These are phyloP conservation scores for Aphis gossypii DNA, from an alignment of 1,140 invertebrate genomes.

Conservation along the genomic window DNA sequence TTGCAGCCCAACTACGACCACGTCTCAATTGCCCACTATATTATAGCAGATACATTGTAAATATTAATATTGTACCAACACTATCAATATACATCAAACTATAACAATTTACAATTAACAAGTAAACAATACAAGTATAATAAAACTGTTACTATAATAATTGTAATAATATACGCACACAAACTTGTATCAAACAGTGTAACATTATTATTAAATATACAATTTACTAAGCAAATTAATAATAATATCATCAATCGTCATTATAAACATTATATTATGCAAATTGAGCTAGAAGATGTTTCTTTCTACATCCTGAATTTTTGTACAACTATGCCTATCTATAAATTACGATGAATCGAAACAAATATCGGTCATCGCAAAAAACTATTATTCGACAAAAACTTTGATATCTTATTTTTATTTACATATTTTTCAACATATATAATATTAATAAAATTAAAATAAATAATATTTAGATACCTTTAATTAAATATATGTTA, in stretches of 20 bases:
- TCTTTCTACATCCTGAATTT: not conserved
- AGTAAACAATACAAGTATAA: too few relatives aligned
- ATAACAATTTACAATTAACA: too few relatives aligned
- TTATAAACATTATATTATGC: not conserved
- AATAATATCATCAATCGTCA: not conserved
- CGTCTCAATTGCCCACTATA: not conserved
- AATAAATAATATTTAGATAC: not conserved
- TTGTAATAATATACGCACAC: not conserved
- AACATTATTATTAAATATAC: not conserved
- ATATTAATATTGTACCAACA: not conserved
- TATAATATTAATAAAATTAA: not conserved
- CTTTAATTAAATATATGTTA: not conserved
- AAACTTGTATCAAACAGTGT: not conserved
- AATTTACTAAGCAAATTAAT: not conserved
- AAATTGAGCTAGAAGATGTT: not conserved
- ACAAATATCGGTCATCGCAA: not conserved
- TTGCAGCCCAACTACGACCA: not conserved
- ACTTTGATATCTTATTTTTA: not conserved
- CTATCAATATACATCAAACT: too few relatives aligned
- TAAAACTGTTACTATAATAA: not conserved
- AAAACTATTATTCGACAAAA: not conserved
- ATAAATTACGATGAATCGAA: not conserved
- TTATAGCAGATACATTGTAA: not conserved
- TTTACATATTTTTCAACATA: not conserved
- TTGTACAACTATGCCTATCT: not conserved